phyloP scores from a whole-genome alignment of 2,888 invertebrate species.

The Idaea dimidiata region DNA sequence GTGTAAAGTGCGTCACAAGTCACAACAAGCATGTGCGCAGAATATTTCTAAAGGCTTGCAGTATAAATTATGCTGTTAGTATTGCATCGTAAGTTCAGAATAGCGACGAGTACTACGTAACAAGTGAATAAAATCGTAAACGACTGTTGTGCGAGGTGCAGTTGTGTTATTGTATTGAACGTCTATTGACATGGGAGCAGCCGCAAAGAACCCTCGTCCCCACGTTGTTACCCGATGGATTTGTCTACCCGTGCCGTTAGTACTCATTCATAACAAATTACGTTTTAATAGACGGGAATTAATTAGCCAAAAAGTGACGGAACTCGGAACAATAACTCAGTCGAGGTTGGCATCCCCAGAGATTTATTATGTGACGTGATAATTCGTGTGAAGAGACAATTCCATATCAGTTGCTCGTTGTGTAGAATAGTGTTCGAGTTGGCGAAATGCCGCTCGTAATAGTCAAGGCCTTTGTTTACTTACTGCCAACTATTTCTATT shows the following conservation, averaged over 20 bases:
- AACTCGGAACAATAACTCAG: constrained; percentile 18
- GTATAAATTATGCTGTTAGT: constrained; percentile 56
- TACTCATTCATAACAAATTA: constrained; percentile 33
- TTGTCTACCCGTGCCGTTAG: constrained; percentile 70
- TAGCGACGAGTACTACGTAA: constrained; percentile 61
- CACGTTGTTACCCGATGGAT: constrained; percentile 77
- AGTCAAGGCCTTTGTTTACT: constrained; percentile 53
- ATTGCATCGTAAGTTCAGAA: constrained; percentile 60
- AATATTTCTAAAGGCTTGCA: constrained; percentile 48
- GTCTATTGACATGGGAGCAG: constrained; percentile 73
- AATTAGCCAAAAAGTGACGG: constrained; percentile 24
- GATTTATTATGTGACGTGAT: constrained; percentile 16
- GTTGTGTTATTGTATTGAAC: constrained; percentile 54
- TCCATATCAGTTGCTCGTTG: constrained; percentile 8
- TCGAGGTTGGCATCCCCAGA: constrained; percentile 15
- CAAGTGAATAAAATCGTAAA: constrained; percentile 69
- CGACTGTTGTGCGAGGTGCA: constrained; percentile 57
- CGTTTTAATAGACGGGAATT: constrained; percentile 21
- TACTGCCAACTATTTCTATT: constrained; percentile 62
- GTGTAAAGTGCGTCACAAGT: constrained; percentile 45
- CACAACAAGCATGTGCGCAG: constrained; percentile 50
- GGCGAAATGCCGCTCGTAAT: constrained; percentile 51
- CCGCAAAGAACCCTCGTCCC: constrained; percentile 73
- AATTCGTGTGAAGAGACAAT: constrained; percentile 18
- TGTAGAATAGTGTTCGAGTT: constrained; percentile 37